A percentile compares a stretch with the other conserved stretches of the same genome.
These are phyloP conservation scores for Metallyticus violacea DNA, from an alignment of 2,888 invertebrate species.

Conservation along the genomic window DNA sequence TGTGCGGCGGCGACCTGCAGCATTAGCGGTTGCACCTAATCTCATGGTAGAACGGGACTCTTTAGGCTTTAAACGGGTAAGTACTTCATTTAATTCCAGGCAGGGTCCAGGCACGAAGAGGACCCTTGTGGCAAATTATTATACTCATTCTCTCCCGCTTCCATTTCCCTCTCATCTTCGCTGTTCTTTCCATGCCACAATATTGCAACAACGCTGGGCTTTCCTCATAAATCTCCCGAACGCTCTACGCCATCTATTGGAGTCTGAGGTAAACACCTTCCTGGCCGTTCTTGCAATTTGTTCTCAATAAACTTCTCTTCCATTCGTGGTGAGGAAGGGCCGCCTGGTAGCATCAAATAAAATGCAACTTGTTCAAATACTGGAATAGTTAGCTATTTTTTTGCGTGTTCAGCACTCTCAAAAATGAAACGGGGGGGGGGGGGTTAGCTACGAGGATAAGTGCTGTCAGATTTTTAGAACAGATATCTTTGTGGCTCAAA, in stretches of 20 bases:
- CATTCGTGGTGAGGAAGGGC: too few relatives aligned
- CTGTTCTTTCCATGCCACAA: not conserved
- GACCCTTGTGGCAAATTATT: slow-evolving; percentile 17
- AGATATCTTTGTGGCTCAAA: too few relatives aligned
- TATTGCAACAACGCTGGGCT: not conserved
- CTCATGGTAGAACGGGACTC: not conserved
- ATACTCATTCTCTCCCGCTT: not conserved
- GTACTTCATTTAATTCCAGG: slow-evolving; percentile 6
- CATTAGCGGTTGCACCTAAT: not conserved
- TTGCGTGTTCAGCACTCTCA: too few relatives aligned
- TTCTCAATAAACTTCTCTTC: not conserved
- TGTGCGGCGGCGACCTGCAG: not conserved
- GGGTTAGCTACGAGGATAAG: too few relatives aligned
- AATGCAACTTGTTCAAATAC: not conserved
- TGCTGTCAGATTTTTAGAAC: too few relatives aligned
- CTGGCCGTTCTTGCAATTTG: not conserved
- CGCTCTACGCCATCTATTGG: not conserved
- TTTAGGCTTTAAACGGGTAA: not conserved
- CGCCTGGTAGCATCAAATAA: not conserved
- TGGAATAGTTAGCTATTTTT: not conserved
- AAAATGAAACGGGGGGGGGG: too few relatives aligned
- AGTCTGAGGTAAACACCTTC: not conserved
- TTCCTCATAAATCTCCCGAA: not conserved
- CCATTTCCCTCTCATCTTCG: not conserved
- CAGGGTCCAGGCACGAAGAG: not conserved